Conservation (phyloP, 2,797 vertebrate genomes). For the Sandelia bainsii region DNA sequence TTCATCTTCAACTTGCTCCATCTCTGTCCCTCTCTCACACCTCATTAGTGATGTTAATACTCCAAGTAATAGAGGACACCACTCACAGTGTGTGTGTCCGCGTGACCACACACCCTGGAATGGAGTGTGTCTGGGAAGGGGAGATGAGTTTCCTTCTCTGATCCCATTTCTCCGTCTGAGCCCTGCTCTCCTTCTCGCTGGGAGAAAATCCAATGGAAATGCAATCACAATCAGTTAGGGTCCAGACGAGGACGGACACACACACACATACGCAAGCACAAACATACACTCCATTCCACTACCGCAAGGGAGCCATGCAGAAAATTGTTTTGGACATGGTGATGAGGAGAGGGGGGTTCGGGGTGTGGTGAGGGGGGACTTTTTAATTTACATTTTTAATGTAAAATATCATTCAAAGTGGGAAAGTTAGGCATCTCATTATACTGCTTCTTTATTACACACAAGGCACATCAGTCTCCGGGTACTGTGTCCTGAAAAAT, state of each 20-base stretch:
- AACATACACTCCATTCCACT: slow-evolving; percentile 56
- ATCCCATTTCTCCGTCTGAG: slow-evolving; percentile 76
- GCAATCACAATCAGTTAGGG: slow-evolving; percentile 84
- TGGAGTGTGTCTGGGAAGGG: slow-evolving; percentile 71
- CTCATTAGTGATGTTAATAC: slow-evolving; percentile 82
- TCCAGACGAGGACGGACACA: slow-evolving; percentile 66
- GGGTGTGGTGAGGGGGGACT: slow-evolving; percentile 64
- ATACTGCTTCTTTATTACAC: slow-evolving; percentile 79
- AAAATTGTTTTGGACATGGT: slow-evolving; percentile 87
- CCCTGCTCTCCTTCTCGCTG: slow-evolving; percentile 60
- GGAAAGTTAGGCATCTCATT: slow-evolving; percentile 85
- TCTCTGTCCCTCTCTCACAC: slow-evolving; percentile 76
- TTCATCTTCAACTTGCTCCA: slow-evolving; percentile 61
- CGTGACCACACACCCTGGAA: slow-evolving; percentile 56
- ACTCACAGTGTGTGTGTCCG: slow-evolving; percentile 43
- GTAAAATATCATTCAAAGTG: slow-evolving; percentile 84
- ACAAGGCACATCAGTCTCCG: slow-evolving; percentile 75
- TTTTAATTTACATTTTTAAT: slow-evolving; percentile 88
- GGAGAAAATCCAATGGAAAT: slow-evolving; percentile 81
- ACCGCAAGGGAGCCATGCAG: slow-evolving; percentile 83
- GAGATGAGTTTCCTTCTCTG: slow-evolving; percentile 78
- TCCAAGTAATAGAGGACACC: slow-evolving; percentile 79
- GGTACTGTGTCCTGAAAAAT: slow-evolving; percentile 60
- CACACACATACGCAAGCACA: slow-evolving; percentile 36
- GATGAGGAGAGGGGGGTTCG: slow-evolving; percentile 72